These are phyloP conservation scores for Lateolabrax maculatus DNA, from an alignment of 2,797 vertebrate genomes.

Conservation along the genomic window DNA sequence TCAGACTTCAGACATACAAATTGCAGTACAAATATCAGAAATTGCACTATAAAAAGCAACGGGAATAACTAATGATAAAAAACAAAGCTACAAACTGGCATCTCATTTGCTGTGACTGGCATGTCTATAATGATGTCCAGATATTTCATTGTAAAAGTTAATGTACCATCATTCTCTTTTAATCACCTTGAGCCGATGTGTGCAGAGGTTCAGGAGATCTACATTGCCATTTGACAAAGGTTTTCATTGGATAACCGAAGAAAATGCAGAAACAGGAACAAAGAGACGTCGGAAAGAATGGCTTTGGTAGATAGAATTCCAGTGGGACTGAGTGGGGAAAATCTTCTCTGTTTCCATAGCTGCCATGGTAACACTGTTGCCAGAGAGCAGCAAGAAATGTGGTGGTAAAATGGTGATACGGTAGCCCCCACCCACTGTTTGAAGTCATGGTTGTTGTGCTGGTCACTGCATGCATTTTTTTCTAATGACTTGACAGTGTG, in stretches of 20 bases:
- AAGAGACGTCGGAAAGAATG: slow-evolving; percentile 54
- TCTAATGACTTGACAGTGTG: slow-evolving; percentile 11
- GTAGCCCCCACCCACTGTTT: slow-evolving; percentile 39
- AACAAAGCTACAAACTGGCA: slow-evolving; percentile 14
- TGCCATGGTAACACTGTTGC: slow-evolving; percentile 77
- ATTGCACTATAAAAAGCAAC: not conserved
- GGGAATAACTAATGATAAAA: slow-evolving; percentile 17
- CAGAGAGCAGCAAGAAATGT: slow-evolving; percentile 49
- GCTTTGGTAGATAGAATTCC: slow-evolving; percentile 71
- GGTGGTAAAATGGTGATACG: slow-evolving; percentile 52
- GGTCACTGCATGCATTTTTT: not conserved
- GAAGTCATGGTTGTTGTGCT: slow-evolving; percentile 18
- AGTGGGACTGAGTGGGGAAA: slow-evolving; percentile 49
- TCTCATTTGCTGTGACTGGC: slow-evolving; percentile 21
- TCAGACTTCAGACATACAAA: slow-evolving; percentile 9
- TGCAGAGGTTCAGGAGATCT: not conserved
- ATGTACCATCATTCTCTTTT: not conserved
- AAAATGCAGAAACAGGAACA: slow-evolving; percentile 10
- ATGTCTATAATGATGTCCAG: slow-evolving; percentile 7
- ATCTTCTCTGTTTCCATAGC: slow-evolving; percentile 69
- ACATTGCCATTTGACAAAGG: not conserved
- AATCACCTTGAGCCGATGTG: not conserved
- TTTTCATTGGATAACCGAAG: slow-evolving; percentile 30
- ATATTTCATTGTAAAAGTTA: slow-evolving; percentile 20
- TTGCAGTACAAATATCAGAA: not conserved